Evolutionary conservation across 2,113 vertebrate species (phyloP).

Genomic region (Mormyrus lacerda): DNA sequence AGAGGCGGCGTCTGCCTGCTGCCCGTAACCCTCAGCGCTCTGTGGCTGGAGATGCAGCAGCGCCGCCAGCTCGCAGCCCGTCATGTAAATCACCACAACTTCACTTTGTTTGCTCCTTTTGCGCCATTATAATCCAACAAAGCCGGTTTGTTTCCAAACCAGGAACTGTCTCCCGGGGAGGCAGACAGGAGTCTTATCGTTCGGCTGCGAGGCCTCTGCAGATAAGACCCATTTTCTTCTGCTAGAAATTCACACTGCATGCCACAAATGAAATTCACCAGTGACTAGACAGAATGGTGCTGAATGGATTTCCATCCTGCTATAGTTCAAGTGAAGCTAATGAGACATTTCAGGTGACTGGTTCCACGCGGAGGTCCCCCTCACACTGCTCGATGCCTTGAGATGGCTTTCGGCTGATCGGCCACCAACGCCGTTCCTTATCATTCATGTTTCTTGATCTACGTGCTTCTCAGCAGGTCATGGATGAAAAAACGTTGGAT

Average conservation of each 20-base stretch:
- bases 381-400: neutral
- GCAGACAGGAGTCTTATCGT: neutral
- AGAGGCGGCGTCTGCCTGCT: neutral
- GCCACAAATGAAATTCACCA: neutral
- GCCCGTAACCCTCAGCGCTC: neutral
- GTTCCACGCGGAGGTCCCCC: neutral
- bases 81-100: neutral
- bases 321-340: neutral
- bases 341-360: neutral
- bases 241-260: neutral
- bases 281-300: neutral
- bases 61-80: neutral
- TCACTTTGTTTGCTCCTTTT: neutral
- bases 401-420: neutral
- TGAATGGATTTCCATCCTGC: neutral
- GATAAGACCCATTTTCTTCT: slow-evolving; percentile 10
- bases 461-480: neutral
- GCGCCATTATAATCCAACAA: neutral
- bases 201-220: neutral
- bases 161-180: neutral
- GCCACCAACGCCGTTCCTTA: neutral
- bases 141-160: neutral
- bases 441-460: neutral
- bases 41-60: neutral
- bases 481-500: neutral